Percentiles rank a stretch among this genome's conserved stretches.
Conservation (phyloP, 2,113 vertebrate species). For the Charina bottae region DNA sequence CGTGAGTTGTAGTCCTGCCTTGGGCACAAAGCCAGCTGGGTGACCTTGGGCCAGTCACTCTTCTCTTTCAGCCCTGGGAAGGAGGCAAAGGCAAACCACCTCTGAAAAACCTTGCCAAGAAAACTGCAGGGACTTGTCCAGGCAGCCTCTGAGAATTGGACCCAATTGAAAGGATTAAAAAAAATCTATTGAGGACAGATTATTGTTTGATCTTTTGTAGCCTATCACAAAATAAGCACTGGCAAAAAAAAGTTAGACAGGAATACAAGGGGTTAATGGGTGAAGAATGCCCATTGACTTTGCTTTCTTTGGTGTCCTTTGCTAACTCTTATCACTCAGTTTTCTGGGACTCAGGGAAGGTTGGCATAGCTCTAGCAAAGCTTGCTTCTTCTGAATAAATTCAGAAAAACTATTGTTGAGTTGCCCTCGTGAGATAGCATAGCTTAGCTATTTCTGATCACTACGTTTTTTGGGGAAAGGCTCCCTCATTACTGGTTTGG, state of each 20-base stretch:
- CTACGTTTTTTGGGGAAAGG: not conserved
- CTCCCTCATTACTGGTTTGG: not conserved
- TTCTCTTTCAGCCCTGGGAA: too few species aligned
- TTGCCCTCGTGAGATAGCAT: not conserved
- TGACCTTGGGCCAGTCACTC: too few species aligned
- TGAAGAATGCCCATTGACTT: not conserved
- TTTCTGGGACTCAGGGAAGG: not conserved
- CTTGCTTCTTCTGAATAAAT: not conserved
- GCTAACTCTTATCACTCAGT: not conserved
- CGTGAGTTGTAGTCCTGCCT: too few species aligned
- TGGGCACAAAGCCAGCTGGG: too few species aligned
- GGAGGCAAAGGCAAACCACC: too few species aligned
- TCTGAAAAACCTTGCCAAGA: too few species aligned
- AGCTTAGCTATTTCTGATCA: not conserved
- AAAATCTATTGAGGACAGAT: too few species aligned
- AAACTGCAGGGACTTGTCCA: too few species aligned
- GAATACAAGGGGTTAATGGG: not conserved
- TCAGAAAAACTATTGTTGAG: not conserved
- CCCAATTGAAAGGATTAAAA: too few species aligned
- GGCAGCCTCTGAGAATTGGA: too few species aligned
- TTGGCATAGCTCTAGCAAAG: not conserved
- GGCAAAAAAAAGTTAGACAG: not conserved
- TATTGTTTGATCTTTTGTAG: not conserved
- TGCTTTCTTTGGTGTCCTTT: not conserved
- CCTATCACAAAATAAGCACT: not conserved